Conservation (phyloP, 2,797 vertebrate species). For the Hyperoplus immaculatus region DNA sequence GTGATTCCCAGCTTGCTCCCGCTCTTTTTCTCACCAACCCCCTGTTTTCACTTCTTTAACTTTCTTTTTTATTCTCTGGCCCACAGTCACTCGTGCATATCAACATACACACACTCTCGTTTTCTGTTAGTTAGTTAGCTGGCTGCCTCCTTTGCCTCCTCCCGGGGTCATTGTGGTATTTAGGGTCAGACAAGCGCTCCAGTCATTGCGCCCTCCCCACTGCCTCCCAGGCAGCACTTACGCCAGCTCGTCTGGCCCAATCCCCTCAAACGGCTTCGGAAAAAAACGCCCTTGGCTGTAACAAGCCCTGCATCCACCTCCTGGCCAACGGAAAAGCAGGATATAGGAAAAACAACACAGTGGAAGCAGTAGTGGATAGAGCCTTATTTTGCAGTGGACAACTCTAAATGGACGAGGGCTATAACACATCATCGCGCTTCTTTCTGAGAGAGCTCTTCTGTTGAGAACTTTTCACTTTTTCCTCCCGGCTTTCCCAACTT, state of each 20-base stretch:
- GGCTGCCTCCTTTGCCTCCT: constrained; percentile 82
- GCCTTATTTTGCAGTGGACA: constrained; percentile 26
- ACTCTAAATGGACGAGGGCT: constrained; percentile 53
- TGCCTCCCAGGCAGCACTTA: constrained; percentile 79
- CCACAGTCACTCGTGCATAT: constrained; percentile 22
- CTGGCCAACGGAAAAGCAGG: constrained; percentile 88
- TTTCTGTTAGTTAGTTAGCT: constrained; percentile 56
- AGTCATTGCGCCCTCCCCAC: constrained; percentile 86
- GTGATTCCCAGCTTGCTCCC: not conserved
- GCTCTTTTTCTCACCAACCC: constrained; percentile 35
- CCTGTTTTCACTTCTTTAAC: constrained; percentile 28
- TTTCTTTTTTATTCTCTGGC: constrained; percentile 41
- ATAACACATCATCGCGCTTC: constrained; percentile 65
- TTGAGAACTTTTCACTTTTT: constrained; percentile 76
- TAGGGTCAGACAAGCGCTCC: constrained; percentile 88
- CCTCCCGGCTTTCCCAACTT: constrained; percentile 59
- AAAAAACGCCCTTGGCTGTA: constrained; percentile 88
- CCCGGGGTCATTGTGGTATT: constrained; percentile 88
- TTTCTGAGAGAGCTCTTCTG: constrained; percentile 60
- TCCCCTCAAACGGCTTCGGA: constrained; percentile 85
- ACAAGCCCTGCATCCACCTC: constrained; percentile 84
- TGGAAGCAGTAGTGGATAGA: constrained; percentile 50
- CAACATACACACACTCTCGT: constrained; percentile 39
- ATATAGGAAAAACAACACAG: constrained; percentile 76
- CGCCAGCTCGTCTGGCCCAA: constrained; percentile 82